Conservation (phyloP, 2,888 invertebrate genomes). For the Drosophila ustulata region DNA sequence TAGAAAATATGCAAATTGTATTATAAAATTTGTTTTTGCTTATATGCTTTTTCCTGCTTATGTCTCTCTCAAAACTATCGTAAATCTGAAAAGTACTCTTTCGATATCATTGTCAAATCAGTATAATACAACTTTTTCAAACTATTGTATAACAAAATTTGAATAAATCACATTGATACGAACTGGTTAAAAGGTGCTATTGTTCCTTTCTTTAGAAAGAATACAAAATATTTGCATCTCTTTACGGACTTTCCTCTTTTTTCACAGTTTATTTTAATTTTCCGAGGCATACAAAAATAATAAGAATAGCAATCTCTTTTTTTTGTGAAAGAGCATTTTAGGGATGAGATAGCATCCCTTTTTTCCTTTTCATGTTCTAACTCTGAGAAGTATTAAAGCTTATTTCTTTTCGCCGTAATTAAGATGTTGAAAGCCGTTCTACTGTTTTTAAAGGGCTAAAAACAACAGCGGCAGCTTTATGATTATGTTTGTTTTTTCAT, state of each 20-base stretch:
- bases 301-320: not conserved
- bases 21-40: no score
- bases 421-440: not conserved
- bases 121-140: no score
- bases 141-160: no score
- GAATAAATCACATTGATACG: no score
- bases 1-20: no score
- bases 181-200: not conserved
- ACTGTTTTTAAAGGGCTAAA: not conserved
- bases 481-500: not conserved
- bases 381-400: not conserved
- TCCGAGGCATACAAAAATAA: not conserved
- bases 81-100: no score
- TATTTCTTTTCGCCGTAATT: not conserved
- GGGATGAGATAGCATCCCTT: not conserved
- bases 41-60: no score
- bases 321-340: not conserved
- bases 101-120: no score
- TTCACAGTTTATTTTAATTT: not conserved
- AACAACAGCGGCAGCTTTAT: not conserved
- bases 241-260: not conserved
- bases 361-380: not conserved
- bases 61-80: no score
- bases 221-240: not conserved
- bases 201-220: not conserved